These are phyloP conservation scores for Varanus salvator DNA, from an alignment of 2,113 vertebrate species.

Conservation along the genomic window DNA sequence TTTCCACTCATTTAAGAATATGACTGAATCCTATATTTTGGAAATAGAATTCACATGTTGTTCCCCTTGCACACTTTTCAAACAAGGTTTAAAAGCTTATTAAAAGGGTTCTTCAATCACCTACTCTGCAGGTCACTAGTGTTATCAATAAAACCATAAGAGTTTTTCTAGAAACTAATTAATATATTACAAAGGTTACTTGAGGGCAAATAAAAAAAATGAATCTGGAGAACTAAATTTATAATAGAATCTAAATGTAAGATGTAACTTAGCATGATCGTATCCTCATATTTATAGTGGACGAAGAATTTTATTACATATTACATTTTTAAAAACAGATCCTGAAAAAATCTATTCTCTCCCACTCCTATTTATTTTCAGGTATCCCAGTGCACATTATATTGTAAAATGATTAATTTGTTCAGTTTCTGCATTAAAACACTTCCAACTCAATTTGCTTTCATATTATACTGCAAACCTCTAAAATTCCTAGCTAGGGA, in stretches of 20 bases:
- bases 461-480: conserved; percentile 44
- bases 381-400: conserved; percentile 17
- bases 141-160: not conserved
- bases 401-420: conserved; percentile 41
- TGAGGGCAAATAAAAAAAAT: not conserved
- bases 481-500: not conserved
- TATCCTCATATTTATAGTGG: not conserved
- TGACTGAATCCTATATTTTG: not conserved
- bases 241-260: conserved; percentile 9
- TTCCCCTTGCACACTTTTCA: not conserved
- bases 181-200: not conserved
- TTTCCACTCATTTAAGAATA: not conserved
- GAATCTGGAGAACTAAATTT: not conserved
- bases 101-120: not conserved
- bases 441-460: conserved; percentile 31
- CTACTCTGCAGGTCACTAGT: not conserved
- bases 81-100: not conserved
- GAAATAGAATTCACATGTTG: not conserved
- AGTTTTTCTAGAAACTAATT: not conserved
- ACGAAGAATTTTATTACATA: not conserved
- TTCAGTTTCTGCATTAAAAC: conserved; percentile 45
- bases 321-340: not conserved
- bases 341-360: not conserved
- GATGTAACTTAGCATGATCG: not conserved
- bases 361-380: not conserved